Evolutionary conservation across 1,140 invertebrate genomes (phyloP), one percentile per base, ranked within the genome.

Genomic region (Bathynomus jamesi): DNA sequence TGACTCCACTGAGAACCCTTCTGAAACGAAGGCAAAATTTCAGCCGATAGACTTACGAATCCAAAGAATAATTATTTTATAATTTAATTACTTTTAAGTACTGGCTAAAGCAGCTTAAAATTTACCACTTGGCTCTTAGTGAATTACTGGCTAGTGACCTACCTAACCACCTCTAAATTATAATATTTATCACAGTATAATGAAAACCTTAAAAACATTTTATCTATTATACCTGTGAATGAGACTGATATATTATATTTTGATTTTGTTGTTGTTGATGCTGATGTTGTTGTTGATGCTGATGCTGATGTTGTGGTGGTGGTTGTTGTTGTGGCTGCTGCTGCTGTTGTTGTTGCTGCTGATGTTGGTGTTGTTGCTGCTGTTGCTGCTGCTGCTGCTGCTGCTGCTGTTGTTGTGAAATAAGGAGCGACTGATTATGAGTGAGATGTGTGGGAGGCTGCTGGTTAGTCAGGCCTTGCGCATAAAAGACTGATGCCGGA

Each of bases 141-240:
- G n/a, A n/a, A n/a, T n/a, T n/a, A n/a, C n/a, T n/a, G n/a, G n/a
- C n/a, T n/a, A n/a, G n/a, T n/a, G n/a, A n/a, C n/a, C n/a, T n/a
- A n/a, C n/a, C n/a, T n/a, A n/a, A n/a, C n/a, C n/a, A n/a, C n/a
- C n/a, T n/a, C n/a, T n/a, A n/a, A n/a, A n/a, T n/a, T n/a, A n/a
- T n/a, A n/a, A n/a, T n/a, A n/a, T n/a, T n/a, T n/a, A n/a, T n/a
- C n/a, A n/a, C n/a, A n/a, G n/a, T n/a, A n/a, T n/a, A n/a, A n/a
- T n/a, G n/a, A n/a, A n/a, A n/a, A n/a, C n/a, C n/a, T n/a, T n/a
- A n/a, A n/a, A n/a, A n/a, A n/a, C n/a, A n/a, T n/a, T n/a, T n/a
- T n/a, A n/a, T n/a, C n/a, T n/a, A n/a, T n/a, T 53, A 46, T 73
- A 73, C 72, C 72, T 73, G 72, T 32, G 72, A 53, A 63, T 69